Percentiles rank a stretch among this genome's conserved stretches.
phyloP scores from a whole-genome alignment of 2,888 invertebrate species.

The Drosophila koepferae region DNA sequence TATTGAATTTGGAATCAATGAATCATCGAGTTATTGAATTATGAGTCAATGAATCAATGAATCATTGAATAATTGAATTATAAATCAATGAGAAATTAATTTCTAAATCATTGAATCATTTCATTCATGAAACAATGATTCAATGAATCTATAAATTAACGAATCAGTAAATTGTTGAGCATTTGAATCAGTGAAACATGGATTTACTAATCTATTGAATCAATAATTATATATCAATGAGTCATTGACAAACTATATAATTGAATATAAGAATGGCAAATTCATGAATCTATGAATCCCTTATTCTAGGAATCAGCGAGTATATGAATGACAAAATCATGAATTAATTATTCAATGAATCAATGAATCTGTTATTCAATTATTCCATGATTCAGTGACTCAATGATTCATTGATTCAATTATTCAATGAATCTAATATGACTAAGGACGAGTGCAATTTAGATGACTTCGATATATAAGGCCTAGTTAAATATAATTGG shows the following conservation, averaged over 20 bases:
- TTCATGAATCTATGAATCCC: background rate
- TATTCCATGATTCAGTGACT: background rate
- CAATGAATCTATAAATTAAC: too few species aligned
- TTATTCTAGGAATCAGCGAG: background rate
- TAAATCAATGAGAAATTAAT: background rate
- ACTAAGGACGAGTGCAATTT: slow-evolving; percentile 40
- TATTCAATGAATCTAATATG: slow-evolving; percentile 22
- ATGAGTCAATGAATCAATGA: background rate
- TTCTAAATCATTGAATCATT: too few species aligned
- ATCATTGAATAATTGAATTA: background rate
- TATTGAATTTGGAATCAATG: too few species aligned
- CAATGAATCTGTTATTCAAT: background rate
- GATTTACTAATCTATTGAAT: too few species aligned
- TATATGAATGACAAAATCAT: background rate
- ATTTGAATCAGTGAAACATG: background rate
- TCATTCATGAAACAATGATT: background rate
- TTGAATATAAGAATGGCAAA: background rate
- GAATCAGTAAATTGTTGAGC: background rate
- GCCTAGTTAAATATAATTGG: slow-evolving; percentile 56
- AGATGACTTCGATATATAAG: slow-evolving; percentile 45
- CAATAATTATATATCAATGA: background rate
- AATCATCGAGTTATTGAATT: background rate
- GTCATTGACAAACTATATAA: background rate
- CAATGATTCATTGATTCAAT: background rate
- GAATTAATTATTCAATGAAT: background rate